Evolutionary conservation across 2,113 vertebrate genomes (phyloP).

Genomic region (Ancistrus triradiatus): DNA sequence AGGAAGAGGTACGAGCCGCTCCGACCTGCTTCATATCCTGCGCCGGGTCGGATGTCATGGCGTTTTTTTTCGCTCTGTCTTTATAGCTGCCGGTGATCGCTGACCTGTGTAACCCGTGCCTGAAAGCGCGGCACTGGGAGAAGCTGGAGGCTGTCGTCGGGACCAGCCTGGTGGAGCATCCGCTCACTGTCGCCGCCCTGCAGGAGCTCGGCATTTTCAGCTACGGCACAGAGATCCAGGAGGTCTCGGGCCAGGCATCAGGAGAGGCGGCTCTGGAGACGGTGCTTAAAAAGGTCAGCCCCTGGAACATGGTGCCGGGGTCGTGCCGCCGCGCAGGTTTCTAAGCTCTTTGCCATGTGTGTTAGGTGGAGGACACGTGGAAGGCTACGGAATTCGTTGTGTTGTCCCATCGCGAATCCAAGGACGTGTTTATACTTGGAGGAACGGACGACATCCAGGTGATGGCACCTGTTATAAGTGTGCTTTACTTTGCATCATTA

Average conservation of each 20-base stretch:
- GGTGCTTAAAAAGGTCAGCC: conserved; percentile 73
- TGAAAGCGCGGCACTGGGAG: conserved; percentile 74
- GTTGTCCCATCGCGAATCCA: conserved; percentile 70
- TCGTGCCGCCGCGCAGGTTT: too few relatives aligned
- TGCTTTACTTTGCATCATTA: too few relatives aligned
- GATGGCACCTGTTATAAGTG: conserved; percentile 12
- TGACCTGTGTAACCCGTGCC: conserved; percentile 72
- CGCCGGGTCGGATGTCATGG: too few relatives aligned
- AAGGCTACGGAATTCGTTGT: conserved; percentile 73
- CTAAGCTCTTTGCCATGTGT: neutral
- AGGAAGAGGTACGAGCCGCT: conserved; percentile 77
- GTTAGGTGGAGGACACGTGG: conserved; percentile 76
- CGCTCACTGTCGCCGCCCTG: conserved; percentile 65
- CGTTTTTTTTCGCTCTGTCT: neutral
- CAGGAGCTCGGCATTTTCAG: conserved; percentile 68
- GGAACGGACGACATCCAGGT: conserved; percentile 83
- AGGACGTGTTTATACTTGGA: conserved; percentile 76
- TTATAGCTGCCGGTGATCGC: conserved; percentile 72
- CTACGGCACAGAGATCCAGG: conserved; percentile 68
- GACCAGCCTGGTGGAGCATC: conserved; percentile 55
- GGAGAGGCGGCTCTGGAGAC: conserved; percentile 76
- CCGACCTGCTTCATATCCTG: too few relatives aligned
- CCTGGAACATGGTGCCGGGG: neutral
- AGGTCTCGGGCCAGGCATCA: conserved; percentile 78
- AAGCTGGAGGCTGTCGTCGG: conserved; percentile 67